Evolutionary conservation across 1,140 invertebrate genomes (phyloP).

Genomic region (Saccostrea glomerata): DNA sequence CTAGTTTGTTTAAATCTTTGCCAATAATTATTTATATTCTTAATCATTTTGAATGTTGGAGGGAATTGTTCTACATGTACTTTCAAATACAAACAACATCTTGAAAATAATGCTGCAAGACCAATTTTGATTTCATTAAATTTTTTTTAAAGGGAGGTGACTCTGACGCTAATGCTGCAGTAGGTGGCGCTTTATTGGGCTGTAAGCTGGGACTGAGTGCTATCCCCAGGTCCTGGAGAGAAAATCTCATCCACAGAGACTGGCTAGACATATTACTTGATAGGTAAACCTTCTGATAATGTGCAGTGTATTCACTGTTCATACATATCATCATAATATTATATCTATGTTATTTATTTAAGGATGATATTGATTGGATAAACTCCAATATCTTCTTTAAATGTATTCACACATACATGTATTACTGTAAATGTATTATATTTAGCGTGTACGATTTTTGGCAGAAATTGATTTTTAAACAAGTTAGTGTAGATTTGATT

Average conservation of each 20-base stretch:
- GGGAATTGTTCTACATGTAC: too few species aligned
- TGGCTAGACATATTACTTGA: conserved; percentile 74
- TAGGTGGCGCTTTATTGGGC: conserved; percentile 74
- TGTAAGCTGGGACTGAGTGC: conserved; percentile 74
- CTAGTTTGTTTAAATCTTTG: too few species aligned
- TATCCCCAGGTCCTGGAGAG: conserved; percentile 72
- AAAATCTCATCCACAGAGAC: conserved; percentile 63
- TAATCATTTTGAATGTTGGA: too few species aligned
- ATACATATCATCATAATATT: neutral
- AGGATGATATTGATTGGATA: neutral
- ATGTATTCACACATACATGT: too few species aligned
- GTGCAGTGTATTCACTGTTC: neutral
- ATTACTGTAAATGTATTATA: too few species aligned
- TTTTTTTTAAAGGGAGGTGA: conserved; percentile 71
- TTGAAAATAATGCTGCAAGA: neutral
- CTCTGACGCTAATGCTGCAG: conserved; percentile 75
- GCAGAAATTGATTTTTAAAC: too few species aligned
- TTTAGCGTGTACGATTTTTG: too few species aligned
- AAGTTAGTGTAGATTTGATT: too few species aligned
- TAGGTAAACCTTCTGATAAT: conserved; percentile 54
- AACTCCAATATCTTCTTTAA: too few species aligned
- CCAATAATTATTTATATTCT: too few species aligned
- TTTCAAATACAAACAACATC: too few species aligned
- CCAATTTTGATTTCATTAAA: neutral
- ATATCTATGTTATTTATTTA: neutral